Conservation (phyloP, 2,888 invertebrate genomes). For the Eupithecia abbreviata region DNA sequence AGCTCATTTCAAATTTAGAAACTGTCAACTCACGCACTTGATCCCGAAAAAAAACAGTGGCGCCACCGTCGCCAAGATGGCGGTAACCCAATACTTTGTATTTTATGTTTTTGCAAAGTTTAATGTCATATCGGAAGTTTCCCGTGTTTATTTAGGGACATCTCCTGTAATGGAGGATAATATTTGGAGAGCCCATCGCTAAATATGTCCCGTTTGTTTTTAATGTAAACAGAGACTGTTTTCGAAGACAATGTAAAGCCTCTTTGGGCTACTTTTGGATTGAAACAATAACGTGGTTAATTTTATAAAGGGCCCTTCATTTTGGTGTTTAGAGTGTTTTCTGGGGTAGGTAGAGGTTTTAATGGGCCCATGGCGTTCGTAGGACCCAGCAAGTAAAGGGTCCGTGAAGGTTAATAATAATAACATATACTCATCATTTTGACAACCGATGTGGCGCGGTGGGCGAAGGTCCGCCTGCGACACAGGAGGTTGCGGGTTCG, state of each 20-base stretch:
- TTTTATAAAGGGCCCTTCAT: slow-evolving; percentile 22
- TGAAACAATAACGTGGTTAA: slow-evolving; percentile 28
- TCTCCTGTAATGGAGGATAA: slow-evolving; percentile 71
- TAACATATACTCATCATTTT: no score
- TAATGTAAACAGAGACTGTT: slow-evolving; percentile 59
- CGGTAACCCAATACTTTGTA: slow-evolving; percentile 73
- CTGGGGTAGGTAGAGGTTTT: neutral
- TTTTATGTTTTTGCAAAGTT: slow-evolving; percentile 70
- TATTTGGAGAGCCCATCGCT: slow-evolving; percentile 65
- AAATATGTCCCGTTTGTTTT: slow-evolving; percentile 63
- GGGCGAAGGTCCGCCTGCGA: no score
- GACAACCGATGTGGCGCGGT: no score
- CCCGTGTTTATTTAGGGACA: slow-evolving; percentile 72
- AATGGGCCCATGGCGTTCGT: neutral
- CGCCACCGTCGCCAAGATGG: slow-evolving; percentile 60
- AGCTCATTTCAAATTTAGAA: neutral
- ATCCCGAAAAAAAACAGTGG: slow-evolving; percentile 61
- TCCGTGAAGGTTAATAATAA: neutral
- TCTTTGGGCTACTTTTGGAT: slow-evolving; percentile 29
- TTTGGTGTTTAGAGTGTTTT: slow-evolving; percentile 4
- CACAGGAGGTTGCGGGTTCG: no score
- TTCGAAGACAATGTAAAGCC: slow-evolving; percentile 37
- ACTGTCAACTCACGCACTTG: slow-evolving; percentile 49
- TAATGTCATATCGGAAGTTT: slow-evolving; percentile 75
- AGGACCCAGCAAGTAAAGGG: neutral